Base-by-base conservation (phyloP, 2,888 invertebrate genomes). In the Rutpela maculata region DNA sequence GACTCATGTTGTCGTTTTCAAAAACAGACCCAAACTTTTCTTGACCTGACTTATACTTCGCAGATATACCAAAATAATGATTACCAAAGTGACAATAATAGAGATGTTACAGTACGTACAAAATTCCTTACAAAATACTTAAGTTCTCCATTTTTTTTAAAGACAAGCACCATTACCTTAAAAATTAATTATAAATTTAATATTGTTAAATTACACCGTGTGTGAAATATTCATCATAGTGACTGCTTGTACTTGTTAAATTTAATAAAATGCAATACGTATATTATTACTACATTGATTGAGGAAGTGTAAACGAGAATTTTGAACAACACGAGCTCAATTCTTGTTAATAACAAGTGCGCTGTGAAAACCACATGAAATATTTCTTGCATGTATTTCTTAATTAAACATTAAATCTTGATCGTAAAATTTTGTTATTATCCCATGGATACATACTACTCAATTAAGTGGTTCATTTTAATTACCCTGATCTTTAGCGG, bases 391-490 rank as follows among this genome's bases (percentile, higher is more conserved):
- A 50, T 50, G 50, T 50, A 50, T 6, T 50, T 50, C 50, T n/a
- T 50, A 50, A 50, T 50, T 50, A 50, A 50, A 50, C 50, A 50
- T 7, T 50, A 50, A 50, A 50, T 6, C n/a, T 50, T 50, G n/a
- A 50, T 50, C 50, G n/a, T 50, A 50, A 50, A 50, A n/a, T 50
- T 50, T n/a, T n/a, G 50, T 50, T 50, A 50, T 50, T n/a, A 50
- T 50, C 50, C n/a, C 50, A 50, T 50, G 50, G 50, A 50, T 50
- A n/a, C n/a, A 6, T 50, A 50, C 50, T n/a, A 6, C 50, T 50
- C 1, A 50, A 50, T 50, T 50, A 50, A 50, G 50, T 50, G 50
- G 50, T 50, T 50, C 15, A 50, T 50, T 50, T 50, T 50, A 50
- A 50, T 12, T 50, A 50, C n/a, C n/a, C 1, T n/a, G 2, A n/a